These are phyloP conservation scores for Poeciliopsis prolifica DNA, from an alignment of 2,113 vertebrate species.

Conservation along the genomic window DNA sequence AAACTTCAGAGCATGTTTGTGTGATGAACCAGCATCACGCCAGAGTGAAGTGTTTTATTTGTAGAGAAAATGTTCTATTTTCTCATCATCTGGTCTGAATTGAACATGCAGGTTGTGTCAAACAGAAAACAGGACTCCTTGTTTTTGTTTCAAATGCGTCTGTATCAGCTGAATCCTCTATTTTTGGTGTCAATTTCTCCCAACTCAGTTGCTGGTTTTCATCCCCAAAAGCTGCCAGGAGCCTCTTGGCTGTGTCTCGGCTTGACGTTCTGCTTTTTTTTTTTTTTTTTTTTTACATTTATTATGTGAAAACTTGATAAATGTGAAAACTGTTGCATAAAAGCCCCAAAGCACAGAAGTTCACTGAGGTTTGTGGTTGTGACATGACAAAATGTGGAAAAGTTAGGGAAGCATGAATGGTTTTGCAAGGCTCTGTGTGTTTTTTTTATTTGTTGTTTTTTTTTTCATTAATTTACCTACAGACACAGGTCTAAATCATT, in stretches of 20 bases:
- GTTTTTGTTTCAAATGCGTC: too few species aligned
- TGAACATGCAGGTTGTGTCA: too few species aligned
- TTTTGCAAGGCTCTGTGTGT: slow-evolving; percentile 23
- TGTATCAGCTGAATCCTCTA: too few species aligned
- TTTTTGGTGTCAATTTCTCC: background rate
- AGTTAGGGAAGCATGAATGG: background rate
- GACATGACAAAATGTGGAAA: background rate
- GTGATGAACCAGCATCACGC: too few species aligned
- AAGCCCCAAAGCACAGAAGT: background rate
- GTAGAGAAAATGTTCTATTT: too few species aligned
- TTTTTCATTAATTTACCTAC: slow-evolving; percentile 22
- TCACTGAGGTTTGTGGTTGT: background rate
- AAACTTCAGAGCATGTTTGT: background rate
- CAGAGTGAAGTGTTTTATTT: too few species aligned
- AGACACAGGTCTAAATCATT: slow-evolving; percentile 36
- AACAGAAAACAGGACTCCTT: too few species aligned
- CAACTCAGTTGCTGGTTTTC: background rate
- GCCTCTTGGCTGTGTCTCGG: background rate
- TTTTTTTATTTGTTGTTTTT: slow-evolving; percentile 15
- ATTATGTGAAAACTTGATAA: too few species aligned
- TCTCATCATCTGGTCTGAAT: too few species aligned
- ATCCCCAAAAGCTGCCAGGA: background rate
- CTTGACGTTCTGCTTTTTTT: background rate
- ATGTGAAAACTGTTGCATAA: background rate
- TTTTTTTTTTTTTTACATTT: too few species aligned